Base-by-base conservation (phyloP, 2,888 invertebrate genomes). In the Pseudococcus longispinus region DNA sequence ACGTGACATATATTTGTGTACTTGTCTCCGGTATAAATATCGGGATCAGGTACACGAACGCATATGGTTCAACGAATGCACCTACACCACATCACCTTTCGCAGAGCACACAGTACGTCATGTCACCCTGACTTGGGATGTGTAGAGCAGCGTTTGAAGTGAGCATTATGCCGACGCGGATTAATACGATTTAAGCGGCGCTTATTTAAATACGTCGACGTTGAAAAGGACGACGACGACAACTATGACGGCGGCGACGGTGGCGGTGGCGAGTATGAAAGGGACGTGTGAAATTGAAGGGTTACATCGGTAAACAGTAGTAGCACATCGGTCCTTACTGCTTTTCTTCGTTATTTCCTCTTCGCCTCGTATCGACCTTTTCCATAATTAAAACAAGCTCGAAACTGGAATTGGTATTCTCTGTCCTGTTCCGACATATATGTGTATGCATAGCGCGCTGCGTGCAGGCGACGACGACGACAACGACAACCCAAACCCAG, bases 261-360 rank as follows among this genome's bases (percentile, higher is more conserved):
- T n/a, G 83, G 15, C 32, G 70, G 29, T 20, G 70, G 29, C 29
- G 70, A 70, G 26, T 18, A 60, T 20, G 29, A 20, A 46, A 44
- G 85, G 85, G n/a, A 60, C 85, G 85, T 85, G 85, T 85, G 85
- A 77, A 85, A 85, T 74, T 85, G 85, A 85, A 85, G 85, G 85
- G 85, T 85, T 85, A 85, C 74, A 85, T 85, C 23, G 85, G 85
- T 85, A 85, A 85, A 85, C 85, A 85, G 70, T 85, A 74, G 85
- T 85, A 77, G 85, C 85, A 85, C 85, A 77, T 70, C 46, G 60
- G 85, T 85, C 85, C 85, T 85, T 85, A 85, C 74, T 85, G 77
- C 84, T 84, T 84, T 84, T 60, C 84, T 84, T 84, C 84, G 29
- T 70, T 85, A 23, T 77, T 74, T 42, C 46, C 74, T 46, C 74